Evolutionary conservation across 2,113 vertebrate species (phyloP).

Genomic region (Solea senegalensis): DNA sequence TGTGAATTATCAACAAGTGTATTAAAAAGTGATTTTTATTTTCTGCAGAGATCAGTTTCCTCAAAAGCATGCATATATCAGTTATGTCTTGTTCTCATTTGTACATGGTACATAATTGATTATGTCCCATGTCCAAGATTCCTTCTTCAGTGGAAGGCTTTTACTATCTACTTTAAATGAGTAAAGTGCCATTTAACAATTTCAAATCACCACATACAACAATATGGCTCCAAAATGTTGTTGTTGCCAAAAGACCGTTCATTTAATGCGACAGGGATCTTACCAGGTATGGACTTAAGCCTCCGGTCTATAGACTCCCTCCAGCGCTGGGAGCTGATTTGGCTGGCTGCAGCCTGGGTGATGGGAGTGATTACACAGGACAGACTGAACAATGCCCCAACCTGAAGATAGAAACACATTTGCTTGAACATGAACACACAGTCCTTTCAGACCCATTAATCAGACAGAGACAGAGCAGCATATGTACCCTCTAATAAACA

Average conservation of each 20-base stretch:
- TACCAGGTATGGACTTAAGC: slow-evolving; percentile 86
- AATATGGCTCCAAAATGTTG: slow-evolving; percentile 1
- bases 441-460: not conserved
- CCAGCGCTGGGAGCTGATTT: slow-evolving; percentile 92
- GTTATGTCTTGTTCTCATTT: not conserved
- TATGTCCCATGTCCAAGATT: not conserved
- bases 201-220: not conserved
- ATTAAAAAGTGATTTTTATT: not conserved
- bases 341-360: slow-evolving; percentile 82
- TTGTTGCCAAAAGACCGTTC: slow-evolving; percentile 2
- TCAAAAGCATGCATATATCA: too few relatives aligned
- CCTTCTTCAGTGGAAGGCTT: not conserved
- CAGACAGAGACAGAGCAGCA: not conserved
- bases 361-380: slow-evolving; percentile 85
- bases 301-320: slow-evolving; percentile 88
- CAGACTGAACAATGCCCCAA: slow-evolving; percentile 90
- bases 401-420: slow-evolving; percentile 74
- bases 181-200: slow-evolving; percentile 1
- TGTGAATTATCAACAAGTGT: not conserved
- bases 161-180: slow-evolving; percentile 6
- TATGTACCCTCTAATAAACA: not conserved
- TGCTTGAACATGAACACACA: slow-evolving; percentile 1
- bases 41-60: not conserved
- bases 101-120: not conserved
- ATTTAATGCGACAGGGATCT: slow-evolving; percentile 34